These are phyloP conservation scores for Epirrita christyi DNA, from an alignment of 2,888 invertebrate species.

Conservation along the genomic window DNA sequence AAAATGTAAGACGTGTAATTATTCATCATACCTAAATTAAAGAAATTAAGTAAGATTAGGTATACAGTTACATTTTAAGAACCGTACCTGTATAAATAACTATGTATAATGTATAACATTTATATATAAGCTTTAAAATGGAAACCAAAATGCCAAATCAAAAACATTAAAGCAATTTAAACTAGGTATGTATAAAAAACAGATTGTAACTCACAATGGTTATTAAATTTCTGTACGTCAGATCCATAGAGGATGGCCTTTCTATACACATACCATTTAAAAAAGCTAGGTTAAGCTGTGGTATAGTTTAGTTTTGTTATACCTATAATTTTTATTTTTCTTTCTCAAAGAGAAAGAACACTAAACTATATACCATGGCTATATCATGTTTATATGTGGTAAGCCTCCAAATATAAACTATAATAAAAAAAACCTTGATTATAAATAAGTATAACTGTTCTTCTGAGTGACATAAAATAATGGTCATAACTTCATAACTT, in stretches of 20 bases:
- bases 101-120: conserved; percentile 22
- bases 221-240: conserved; percentile 1
- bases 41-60: background rate
- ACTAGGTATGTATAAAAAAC: conserved; percentile 14
- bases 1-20: conserved; percentile 13
- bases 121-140: conserved; percentile 32
- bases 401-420: no score
- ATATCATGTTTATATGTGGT: no score
- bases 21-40: conserved; percentile 1
- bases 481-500: no score
- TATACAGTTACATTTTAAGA: conserved; percentile 3
- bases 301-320: no score
- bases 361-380: no score
- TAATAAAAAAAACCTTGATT: no score
- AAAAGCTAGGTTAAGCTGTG: no score
- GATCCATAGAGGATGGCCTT: conserved; percentile 11
- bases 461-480: no score
- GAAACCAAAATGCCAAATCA: conserved; percentile 36
- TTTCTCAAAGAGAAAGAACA: no score
- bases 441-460: no score
- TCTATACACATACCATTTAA: background rate
- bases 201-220: conserved; percentile 5
- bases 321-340: no score
- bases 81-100: conserved; percentile 16
- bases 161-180: conserved; percentile 20